Evolutionary conservation across 1,140 invertebrate species (phyloP).

Genomic region (Hylyphantes graminicola): DNA sequence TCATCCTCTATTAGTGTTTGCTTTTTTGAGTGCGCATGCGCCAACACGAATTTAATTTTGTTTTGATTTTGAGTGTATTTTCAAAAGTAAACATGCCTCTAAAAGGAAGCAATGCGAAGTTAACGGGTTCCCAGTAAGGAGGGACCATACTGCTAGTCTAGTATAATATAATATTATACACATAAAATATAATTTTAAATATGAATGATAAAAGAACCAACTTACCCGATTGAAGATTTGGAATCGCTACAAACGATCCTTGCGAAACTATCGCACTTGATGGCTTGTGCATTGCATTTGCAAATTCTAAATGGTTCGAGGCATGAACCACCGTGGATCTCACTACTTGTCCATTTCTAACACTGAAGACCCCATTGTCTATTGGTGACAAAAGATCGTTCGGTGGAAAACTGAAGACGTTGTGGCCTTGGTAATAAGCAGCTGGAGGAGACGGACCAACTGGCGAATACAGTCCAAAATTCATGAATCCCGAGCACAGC

Average conservation of each 20-base stretch:
- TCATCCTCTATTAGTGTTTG: too few relatives aligned
- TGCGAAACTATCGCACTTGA: background rate
- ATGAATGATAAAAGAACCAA: background rate
- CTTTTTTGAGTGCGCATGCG: too few relatives aligned
- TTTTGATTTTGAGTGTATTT: too few relatives aligned
- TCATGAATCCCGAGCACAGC: slow-evolving; percentile 37
- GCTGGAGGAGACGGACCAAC: slow-evolving; percentile 1
- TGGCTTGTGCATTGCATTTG: background rate
- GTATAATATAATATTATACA: too few relatives aligned
- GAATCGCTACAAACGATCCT: slow-evolving; percentile 7
- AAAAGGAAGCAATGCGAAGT: too few relatives aligned
- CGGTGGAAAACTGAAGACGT: slow-evolving; percentile 29
- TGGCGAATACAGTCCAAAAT: slow-evolving; percentile 42
- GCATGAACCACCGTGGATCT: slow-evolving; percentile 17
- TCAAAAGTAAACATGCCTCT: too few relatives aligned
- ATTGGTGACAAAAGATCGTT: slow-evolving; percentile 5
- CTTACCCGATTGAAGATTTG: slow-evolving; percentile 25
- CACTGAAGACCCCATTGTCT: background rate
- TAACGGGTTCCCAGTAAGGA: too few relatives aligned
- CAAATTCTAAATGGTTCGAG: slow-evolving; percentile 2
- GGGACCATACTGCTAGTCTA: too few relatives aligned
- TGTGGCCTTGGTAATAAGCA: slow-evolving; percentile 10
- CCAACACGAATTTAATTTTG: too few relatives aligned
- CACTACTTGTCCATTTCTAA: slow-evolving; percentile 22
- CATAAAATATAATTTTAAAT: too few relatives aligned